These are phyloP conservation scores for Dichetophora obliterata DNA, from an alignment of 2,888 invertebrate species.

Conservation along the genomic window DNA sequence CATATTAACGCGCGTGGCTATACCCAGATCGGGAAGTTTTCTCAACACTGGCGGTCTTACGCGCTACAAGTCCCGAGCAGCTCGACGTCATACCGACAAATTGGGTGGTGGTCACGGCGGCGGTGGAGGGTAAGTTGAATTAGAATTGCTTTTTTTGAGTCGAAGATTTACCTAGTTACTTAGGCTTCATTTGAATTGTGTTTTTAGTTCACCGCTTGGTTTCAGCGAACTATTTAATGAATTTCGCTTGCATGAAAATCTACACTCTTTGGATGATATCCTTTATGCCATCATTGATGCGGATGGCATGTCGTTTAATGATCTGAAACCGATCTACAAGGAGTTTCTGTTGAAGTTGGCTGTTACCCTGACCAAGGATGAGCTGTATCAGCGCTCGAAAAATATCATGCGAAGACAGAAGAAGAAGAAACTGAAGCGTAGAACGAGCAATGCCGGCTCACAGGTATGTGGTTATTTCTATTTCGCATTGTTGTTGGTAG, in stretches of 20 bases:
- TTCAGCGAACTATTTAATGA: slow-evolving; percentile 90
- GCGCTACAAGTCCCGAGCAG: slow-evolving; percentile 77
- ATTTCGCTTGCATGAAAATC: slow-evolving; percentile 87
- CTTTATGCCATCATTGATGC: slow-evolving; percentile 90
- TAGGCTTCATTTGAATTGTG: slow-evolving; percentile 54
- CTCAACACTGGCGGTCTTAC: slow-evolving; percentile 84
- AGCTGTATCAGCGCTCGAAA: slow-evolving; percentile 89
- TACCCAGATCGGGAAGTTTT: slow-evolving; percentile 88
- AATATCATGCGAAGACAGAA: slow-evolving; percentile 89
- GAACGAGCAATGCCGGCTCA: slow-evolving; percentile 67
- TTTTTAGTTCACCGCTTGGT: slow-evolving; percentile 81
- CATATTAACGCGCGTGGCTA: slow-evolving; percentile 86
- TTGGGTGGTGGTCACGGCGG: slow-evolving; percentile 69
- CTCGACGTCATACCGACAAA: slow-evolving; percentile 66
- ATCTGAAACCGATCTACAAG: slow-evolving; percentile 91
- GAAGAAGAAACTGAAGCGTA: slow-evolving; percentile 76
- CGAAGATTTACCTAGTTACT: background rate
- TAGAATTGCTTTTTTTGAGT: slow-evolving; percentile 42
- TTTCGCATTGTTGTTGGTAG: background rate
- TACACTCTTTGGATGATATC: slow-evolving; percentile 89
- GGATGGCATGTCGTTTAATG: slow-evolving; percentile 94
- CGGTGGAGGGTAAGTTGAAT: slow-evolving; percentile 47
- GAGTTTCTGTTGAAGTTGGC: slow-evolving; percentile 89
- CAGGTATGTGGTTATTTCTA: slow-evolving; percentile 52
- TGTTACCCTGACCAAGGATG: slow-evolving; percentile 91